Percentiles rank a stretch among this genome's conserved stretches.
Evolutionary conservation across 2,888 invertebrate species (phyloP).

Genomic region (Alitta virens): DNA sequence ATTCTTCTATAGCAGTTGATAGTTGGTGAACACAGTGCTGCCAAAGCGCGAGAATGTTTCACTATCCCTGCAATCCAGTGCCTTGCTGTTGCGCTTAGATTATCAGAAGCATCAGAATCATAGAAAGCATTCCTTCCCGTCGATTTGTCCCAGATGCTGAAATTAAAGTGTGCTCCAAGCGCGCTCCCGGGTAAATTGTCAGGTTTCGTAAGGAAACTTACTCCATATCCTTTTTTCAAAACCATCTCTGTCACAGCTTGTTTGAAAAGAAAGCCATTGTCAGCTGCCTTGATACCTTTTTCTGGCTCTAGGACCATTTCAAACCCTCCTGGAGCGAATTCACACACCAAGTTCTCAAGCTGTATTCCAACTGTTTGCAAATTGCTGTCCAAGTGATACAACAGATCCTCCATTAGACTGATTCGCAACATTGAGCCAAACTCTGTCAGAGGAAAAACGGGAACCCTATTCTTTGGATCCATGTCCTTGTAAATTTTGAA

Average conservation of each 20-base stretch:
- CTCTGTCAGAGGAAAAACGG: no score
- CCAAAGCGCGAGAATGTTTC: constrained; percentile 14
- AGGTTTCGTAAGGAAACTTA: neutral
- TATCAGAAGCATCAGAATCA: constrained; percentile 4
- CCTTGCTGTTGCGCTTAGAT: neutral
- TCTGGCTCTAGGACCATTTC: neutral
- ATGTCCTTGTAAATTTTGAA: neutral
- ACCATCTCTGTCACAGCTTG: neutral
- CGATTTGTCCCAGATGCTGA: neutral
- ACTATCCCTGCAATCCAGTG: constrained; percentile 22
- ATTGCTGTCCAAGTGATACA: neutral
- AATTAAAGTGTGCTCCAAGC: neutral
- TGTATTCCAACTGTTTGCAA: neutral
- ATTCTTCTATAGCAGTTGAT: constrained; percentile 22
- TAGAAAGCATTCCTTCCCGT: neutral
- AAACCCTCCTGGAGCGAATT: neutral
- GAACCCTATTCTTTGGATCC: no score
- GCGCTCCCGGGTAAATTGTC: neutral
- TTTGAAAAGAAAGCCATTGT: constrained; percentile 5
- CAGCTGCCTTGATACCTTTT: neutral
- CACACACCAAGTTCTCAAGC: neutral
- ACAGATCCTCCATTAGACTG: neutral
- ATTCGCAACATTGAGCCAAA: no score
- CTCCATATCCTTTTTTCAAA: neutral
- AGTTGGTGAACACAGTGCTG: constrained; percentile 18